Evolutionary conservation across 1,140 invertebrate genomes (phyloP).

Genomic region (Megathymus violae): DNA sequence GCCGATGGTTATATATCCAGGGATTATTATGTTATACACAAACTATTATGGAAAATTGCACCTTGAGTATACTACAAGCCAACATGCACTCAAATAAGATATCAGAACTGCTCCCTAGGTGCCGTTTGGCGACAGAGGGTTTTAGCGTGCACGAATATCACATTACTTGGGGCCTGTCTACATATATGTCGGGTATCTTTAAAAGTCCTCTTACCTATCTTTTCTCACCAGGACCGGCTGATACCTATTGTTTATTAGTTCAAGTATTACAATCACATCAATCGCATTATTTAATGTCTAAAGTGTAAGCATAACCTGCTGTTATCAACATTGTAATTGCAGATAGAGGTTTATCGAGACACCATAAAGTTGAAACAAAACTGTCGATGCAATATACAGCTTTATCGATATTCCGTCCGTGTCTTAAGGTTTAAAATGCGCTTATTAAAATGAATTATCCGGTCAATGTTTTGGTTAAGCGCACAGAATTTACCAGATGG

Average conservation of each 20-base stretch:
- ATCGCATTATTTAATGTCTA: conserved; percentile 26
- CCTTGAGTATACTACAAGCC: too few relatives aligned
- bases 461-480: conserved; percentile 24
- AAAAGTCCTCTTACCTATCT: too few relatives aligned
- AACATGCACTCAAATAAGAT: too few relatives aligned
- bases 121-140: too few relatives aligned
- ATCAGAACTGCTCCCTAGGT: too few relatives aligned
- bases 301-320: conserved; percentile 49
- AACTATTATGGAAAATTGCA: too few relatives aligned
- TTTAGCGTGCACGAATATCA: too few relatives aligned
- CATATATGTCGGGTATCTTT: too few relatives aligned
- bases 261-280: conserved; percentile 7
- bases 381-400: conserved; percentile 41
- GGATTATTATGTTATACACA: too few relatives aligned
- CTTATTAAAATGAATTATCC: conserved; percentile 37
- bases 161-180: too few relatives aligned
- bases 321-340: conserved; percentile 76
- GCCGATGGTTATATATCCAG: too few relatives aligned
- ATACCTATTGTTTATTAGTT: not conserved
- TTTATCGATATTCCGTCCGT: conserved; percentile 26
- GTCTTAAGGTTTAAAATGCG: conserved; percentile 42
- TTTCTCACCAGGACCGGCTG: too few relatives aligned
- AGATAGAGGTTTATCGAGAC: conserved; percentile 65
- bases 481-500: conserved; percentile 43
- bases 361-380: conserved; percentile 75